Evolutionary conservation across 2,113 vertebrate species (phyloP).

Genomic region (Sinocyclocheilus anophthalmus): DNA sequence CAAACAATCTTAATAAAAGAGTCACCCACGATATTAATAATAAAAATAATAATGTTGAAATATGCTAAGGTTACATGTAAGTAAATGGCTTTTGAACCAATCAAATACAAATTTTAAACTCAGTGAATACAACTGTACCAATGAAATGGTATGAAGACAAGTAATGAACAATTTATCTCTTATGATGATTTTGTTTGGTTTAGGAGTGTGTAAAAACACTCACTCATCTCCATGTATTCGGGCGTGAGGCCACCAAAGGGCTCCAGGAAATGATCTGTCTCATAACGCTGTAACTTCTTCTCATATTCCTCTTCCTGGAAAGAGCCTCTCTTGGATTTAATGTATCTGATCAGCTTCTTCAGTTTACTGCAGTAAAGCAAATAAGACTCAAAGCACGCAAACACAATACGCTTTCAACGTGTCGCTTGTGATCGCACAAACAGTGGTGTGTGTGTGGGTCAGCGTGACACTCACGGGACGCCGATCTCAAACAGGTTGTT

Average conservation of each 20-base stretch:
- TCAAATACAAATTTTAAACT: no score
- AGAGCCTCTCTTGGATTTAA: slow-evolving; percentile 82
- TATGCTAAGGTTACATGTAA: no score
- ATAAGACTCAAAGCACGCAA: not conserved
- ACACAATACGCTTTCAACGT: not conserved
- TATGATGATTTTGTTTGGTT: not conserved
- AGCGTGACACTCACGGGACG: slow-evolving; percentile 85
- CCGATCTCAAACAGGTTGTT: slow-evolving; percentile 98
- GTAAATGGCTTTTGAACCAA: no score
- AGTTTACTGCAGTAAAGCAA: slow-evolving; percentile 81
- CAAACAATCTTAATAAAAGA: no score
- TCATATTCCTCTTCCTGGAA: slow-evolving; percentile 83
- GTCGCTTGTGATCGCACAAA: not conserved
- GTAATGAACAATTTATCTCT: not conserved
- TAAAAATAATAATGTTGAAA: no score
- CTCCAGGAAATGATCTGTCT: slow-evolving; percentile 90
- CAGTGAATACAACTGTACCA: not conserved
- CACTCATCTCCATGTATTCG: slow-evolving; percentile 99
- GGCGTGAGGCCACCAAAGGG: slow-evolving; percentile 93
- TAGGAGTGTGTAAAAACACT: slow-evolving; percentile 60
- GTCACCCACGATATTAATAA: no score
- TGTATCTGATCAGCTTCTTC: slow-evolving; percentile 92
- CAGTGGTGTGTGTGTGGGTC: not conserved
- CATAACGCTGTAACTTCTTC: slow-evolving; percentile 87
- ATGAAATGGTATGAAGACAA: not conserved